Percentiles rank a stretch among this genome's conserved stretches.
These are phyloP conservation scores for Sarcoramphus papa DNA, from an alignment of 2,797 vertebrate species.

Conservation along the genomic window DNA sequence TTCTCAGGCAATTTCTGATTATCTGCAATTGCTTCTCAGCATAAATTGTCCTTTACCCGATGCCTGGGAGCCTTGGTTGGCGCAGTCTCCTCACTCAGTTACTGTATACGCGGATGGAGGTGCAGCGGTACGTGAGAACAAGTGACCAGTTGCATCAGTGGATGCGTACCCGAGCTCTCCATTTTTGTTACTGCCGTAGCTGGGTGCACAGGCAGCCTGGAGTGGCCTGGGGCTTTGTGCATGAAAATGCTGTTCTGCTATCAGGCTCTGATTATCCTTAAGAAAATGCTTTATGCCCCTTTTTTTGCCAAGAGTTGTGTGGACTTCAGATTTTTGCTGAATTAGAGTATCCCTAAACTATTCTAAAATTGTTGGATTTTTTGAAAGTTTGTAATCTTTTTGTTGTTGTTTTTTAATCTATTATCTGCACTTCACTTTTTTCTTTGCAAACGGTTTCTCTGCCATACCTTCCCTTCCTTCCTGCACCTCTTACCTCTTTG, in stretches of 20 bases:
- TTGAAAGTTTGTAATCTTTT: background rate
- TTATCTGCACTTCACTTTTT: background rate
- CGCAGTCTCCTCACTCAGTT: background rate
- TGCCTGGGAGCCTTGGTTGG: background rate
- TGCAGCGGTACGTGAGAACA: rapidly evolving
- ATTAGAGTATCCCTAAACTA: background rate
- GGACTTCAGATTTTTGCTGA: background rate
- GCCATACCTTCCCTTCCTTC: background rate
- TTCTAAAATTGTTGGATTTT: background rate
- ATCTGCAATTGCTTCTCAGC: background rate
- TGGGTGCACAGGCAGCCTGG: background rate
- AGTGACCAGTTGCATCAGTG: too few relatives aligned
- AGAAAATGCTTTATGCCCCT: background rate
- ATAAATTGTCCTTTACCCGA: rapidly evolving
- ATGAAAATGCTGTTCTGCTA: background rate
- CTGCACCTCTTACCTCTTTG: background rate
- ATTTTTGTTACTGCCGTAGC: rapidly evolving
- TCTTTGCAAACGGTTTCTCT: background rate
- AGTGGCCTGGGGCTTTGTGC: background rate
- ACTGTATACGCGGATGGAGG: rapidly evolving
- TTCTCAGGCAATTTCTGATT: background rate
- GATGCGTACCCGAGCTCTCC: rapidly evolving
- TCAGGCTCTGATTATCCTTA: background rate
- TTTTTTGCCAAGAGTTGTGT: background rate
- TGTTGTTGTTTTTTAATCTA: background rate